A percentile compares a stretch with the other conserved stretches of the same genome.
Evolutionary conservation across 2,797 vertebrate genomes (phyloP).

Genomic region (Cyprinella venusta): DNA sequence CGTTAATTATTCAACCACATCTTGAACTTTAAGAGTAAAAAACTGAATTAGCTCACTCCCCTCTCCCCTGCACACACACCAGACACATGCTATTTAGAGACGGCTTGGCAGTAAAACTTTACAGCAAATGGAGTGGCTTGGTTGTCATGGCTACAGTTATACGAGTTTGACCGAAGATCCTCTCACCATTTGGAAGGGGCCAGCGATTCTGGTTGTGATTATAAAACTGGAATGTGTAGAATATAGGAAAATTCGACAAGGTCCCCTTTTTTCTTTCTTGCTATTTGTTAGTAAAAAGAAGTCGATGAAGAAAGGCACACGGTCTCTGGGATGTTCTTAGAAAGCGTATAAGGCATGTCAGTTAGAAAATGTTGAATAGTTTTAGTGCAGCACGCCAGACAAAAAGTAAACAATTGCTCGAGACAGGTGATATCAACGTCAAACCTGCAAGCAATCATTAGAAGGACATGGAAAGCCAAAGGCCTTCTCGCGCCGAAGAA

Average conservation of each 20-base stretch:
- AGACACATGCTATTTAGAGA: conserved; percentile 57
- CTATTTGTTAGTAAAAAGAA: conserved; percentile 7
- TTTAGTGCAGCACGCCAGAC: conserved; percentile 57
- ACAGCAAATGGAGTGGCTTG: conserved; percentile 69
- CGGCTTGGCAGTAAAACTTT: conserved; percentile 76
- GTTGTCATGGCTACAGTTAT: conserved; percentile 79
- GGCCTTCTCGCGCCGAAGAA: conserved; percentile 13
- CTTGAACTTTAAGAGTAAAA: conserved; percentile 26
- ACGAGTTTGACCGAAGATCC: conserved; percentile 67
- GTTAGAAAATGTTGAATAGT: conserved; percentile 48
- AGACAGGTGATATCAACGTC: conserved; percentile 57
- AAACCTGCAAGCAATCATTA: conserved; percentile 26
- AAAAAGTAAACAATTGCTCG: conserved; percentile 55
- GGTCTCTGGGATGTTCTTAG: conserved; percentile 1
- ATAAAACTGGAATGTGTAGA: conserved; percentile 56
- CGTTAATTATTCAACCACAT: conserved; percentile 34
- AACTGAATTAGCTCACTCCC: conserved; percentile 35
- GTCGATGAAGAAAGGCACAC: not conserved
- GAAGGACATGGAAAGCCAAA: conserved; percentile 44
- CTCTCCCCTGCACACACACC: conserved; percentile 36
- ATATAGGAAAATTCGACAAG: conserved; percentile 33
- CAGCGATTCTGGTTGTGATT: conserved; percentile 68
- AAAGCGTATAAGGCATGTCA: conserved; percentile 6
- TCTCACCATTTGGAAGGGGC: conserved; percentile 59
- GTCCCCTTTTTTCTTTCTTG: conserved; percentile 13